Evolutionary conservation across 2,888 invertebrate genomes (phyloP), one percentile per base, ranked within the genome.

Genomic region (Cyaniris semiargus): DNA sequence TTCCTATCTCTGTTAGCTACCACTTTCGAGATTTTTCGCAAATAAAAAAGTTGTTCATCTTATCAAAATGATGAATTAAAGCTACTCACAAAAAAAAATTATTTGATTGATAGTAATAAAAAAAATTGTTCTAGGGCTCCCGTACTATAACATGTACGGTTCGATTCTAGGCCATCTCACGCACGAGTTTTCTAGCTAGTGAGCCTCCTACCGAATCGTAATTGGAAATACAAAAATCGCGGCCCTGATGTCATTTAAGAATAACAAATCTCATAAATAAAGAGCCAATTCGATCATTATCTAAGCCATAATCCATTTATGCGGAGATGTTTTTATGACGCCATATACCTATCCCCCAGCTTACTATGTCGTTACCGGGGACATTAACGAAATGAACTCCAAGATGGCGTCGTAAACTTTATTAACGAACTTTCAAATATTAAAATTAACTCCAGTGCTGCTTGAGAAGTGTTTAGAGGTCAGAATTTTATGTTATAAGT

Each of bases 241-340:
- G 18, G 13, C 18, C 15, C 18, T 18, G 53, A 53, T 0, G 13
- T 13, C 72, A 53, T 31, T 48, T 23, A 53, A 27, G 53, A 53
- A 53, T 48, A 53, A 48, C 44, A 72, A 72, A 72, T 74, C 74
- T 48, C 74, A 53, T 74, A 48, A 74, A 53, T 44, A 21, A 13
- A 21, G 18, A 53, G 48, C 23, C 53, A 66, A 38, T 23, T 44
- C 38, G 44, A 76, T 60, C 34, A 44, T 34, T 71, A 71, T 71
- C 76, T 60, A 76, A 78, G 77, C 80, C 79, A 79, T 80, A 81
- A 81, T 81, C 81, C 74, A 53, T 74, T 74, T 23, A 83, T 82
- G 82, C 82, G 84, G 84, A 83, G 83, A 83, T 83, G 83, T 84
- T 84, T 85, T 81, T 80, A 80, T 79, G 79, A 34, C 76, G 70